Conservation (phyloP, 37 sponge, comb jelly and placozoan genomes). For the Tethya wilhelma region DNA sequence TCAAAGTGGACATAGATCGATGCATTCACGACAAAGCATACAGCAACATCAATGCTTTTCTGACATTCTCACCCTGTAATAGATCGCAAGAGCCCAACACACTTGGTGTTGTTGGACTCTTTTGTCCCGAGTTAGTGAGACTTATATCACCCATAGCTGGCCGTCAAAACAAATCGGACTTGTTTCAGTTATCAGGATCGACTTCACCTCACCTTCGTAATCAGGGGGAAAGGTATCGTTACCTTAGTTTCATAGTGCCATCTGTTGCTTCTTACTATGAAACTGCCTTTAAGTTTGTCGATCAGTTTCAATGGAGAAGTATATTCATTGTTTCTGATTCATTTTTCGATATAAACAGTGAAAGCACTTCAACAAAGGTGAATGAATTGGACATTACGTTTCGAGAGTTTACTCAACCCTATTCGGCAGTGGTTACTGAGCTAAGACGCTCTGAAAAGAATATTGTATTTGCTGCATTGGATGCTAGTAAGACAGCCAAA, state of each 20-base stretch:
- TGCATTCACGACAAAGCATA: not conserved
- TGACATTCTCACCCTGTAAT: not conserved
- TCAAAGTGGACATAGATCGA: not conserved
- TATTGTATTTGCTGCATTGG: slow-evolving; percentile 4
- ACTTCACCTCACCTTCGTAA: not conserved
- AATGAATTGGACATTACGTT: not conserved
- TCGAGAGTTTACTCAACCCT: not conserved
- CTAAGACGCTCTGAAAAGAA: not conserved
- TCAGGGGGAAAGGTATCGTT: not conserved
- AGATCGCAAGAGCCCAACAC: not conserved
- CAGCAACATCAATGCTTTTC: not conserved
- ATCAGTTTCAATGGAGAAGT: not conserved
- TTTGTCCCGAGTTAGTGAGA: slow-evolving; percentile 1
- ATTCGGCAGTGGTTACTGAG: not conserved
- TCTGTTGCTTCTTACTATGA: slow-evolving; percentile 5
- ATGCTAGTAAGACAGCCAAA: not conserved
- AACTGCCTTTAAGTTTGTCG: not conserved
- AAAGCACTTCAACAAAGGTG: not conserved
- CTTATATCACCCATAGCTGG: slow-evolving; percentile 20
- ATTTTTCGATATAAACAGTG: not conserved
- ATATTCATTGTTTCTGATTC: not conserved
- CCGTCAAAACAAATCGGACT: not conserved
- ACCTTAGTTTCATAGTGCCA: not conserved
- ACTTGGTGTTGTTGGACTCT: slow-evolving; percentile 19
- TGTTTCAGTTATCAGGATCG: slow-evolving; percentile 27